phyloP scores from a whole-genome alignment of 2,797 vertebrate species.

The Sitta carolinensis region DNA sequence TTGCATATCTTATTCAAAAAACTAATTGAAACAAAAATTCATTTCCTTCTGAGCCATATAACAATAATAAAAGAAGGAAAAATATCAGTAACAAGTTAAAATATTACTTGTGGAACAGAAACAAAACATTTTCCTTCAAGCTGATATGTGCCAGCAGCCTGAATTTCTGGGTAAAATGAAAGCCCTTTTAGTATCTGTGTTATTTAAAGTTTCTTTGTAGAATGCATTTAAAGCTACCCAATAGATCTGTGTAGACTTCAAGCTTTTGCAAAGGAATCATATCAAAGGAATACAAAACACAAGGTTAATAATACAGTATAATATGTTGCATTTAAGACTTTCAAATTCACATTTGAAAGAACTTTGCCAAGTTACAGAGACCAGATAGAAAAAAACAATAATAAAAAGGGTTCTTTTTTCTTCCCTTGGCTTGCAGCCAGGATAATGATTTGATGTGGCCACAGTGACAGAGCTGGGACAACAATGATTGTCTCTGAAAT shows the following conservation, averaged over 20 bases:
- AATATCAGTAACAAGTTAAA: not conserved
- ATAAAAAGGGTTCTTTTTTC: constrained; percentile 15
- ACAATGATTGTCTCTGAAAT: constrained; percentile 31
- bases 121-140: constrained; percentile 15
- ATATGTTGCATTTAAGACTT: constrained; percentile 50
- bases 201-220: constrained; percentile 65
- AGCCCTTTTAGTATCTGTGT: constrained; percentile 25
- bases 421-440: constrained; percentile 21
- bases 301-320: constrained; percentile 66
- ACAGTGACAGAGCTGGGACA: constrained; percentile 47
- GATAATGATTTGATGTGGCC: constrained; percentile 13
- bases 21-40: not conserved
- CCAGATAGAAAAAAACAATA: constrained; percentile 39
- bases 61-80: not conserved
- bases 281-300: constrained; percentile 65
- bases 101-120: not conserved
- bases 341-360: constrained; percentile 49
- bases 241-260: constrained; percentile 36
- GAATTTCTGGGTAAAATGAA: constrained; percentile 13
- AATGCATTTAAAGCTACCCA: constrained; percentile 50
- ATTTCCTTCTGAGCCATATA: not conserved
- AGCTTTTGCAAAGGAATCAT: constrained; percentile 53
- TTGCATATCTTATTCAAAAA: not conserved
- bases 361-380: constrained; percentile 5
- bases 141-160: not conserved